phyloP scores from a whole-genome alignment of 2,888 invertebrate genomes.

The Drosophila phalerata region DNA sequence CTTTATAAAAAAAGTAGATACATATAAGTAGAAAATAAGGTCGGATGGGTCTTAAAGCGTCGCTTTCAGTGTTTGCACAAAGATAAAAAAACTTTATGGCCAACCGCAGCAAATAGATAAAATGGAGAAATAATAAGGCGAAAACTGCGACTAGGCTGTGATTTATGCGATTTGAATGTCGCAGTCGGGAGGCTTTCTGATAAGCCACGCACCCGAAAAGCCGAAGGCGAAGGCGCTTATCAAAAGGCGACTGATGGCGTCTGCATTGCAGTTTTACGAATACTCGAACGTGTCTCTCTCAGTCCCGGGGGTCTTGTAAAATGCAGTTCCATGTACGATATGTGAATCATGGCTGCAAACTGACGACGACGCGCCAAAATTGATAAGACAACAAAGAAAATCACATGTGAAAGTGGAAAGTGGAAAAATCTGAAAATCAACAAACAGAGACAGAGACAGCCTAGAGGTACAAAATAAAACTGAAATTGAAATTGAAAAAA shows the following conservation, averaged over 20 bases:
- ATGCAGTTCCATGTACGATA: constrained; percentile 58
- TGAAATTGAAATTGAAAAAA: too few species aligned
- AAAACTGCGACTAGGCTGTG: constrained; percentile 76
- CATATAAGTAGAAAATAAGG: constrained; percentile 60
- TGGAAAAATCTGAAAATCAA: constrained; percentile 35
- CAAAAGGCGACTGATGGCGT: constrained; percentile 46
- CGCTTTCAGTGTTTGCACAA: constrained; percentile 73
- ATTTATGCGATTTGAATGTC: constrained; percentile 75
- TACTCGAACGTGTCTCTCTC: constrained; percentile 16
- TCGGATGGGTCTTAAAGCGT: constrained; percentile 72
- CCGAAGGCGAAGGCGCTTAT: constrained; percentile 50
- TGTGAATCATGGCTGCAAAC: constrained; percentile 60
- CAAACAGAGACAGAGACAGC: not conserved
- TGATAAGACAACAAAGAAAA: constrained; percentile 70
- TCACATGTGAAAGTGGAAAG: constrained; percentile 73
- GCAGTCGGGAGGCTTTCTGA: constrained; percentile 62
- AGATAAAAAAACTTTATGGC: constrained; percentile 76
- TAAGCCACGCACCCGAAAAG: constrained; percentile 70
- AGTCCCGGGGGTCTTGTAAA: constrained; percentile 27
- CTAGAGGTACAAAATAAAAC: not conserved
- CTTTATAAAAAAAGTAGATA: constrained; percentile 25
- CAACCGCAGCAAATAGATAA: constrained; percentile 73
- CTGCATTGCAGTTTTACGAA: constrained; percentile 49
- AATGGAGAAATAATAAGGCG: constrained; percentile 67
- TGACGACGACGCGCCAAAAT: constrained; percentile 45